A percentile compares a stretch with the other conserved stretches of the same genome.
phyloP scores from a whole-genome alignment of 1,140 invertebrate species.

The Pseudomyrmex concolor region DNA sequence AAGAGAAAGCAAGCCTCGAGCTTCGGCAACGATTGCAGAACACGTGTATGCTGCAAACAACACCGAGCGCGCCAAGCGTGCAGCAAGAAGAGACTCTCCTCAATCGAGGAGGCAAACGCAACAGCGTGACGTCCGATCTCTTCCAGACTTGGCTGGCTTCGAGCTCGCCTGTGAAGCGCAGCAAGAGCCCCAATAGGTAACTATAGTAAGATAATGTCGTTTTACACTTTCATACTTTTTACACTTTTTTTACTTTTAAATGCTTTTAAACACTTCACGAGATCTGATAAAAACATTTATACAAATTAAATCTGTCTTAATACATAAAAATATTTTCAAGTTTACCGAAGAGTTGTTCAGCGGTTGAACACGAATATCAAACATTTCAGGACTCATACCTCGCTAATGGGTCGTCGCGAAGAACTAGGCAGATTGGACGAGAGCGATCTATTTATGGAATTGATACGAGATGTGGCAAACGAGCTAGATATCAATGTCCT shows the following conservation, averaged over 20 bases:
- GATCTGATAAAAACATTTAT: too few relatives aligned
- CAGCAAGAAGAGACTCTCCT: slow-evolving; percentile 83
- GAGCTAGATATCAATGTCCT: slow-evolving; percentile 96
- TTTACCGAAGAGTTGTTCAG: too few relatives aligned
- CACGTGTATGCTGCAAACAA: slow-evolving; percentile 75
- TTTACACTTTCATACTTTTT: neutral
- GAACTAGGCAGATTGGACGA: slow-evolving; percentile 89
- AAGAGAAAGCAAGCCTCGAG: slow-evolving; percentile 89
- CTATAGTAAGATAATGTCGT: neutral
- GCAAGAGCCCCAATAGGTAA: slow-evolving; percentile 87
- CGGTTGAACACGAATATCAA: neutral
- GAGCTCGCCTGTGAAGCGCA: slow-evolving; percentile 87
- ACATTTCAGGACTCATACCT: slow-evolving; percentile 77
- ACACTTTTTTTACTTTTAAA: neutral
- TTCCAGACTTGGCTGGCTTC: slow-evolving; percentile 93
- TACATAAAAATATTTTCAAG: too few relatives aligned
- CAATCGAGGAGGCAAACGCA: slow-evolving; percentile 83
- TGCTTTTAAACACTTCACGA: too few relatives aligned
- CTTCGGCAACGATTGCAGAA: slow-evolving; percentile 85
- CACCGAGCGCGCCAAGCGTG: slow-evolving; percentile 80
- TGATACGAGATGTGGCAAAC: slow-evolving; percentile 96
- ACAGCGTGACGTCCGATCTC: slow-evolving; percentile 93
- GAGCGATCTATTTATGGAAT: slow-evolving; percentile 95
- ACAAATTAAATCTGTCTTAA: too few relatives aligned
- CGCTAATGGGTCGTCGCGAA: slow-evolving; percentile 83